Conservation (phyloP, 2,113 vertebrate genomes). For the Nothobranchius furzeri region DNA sequence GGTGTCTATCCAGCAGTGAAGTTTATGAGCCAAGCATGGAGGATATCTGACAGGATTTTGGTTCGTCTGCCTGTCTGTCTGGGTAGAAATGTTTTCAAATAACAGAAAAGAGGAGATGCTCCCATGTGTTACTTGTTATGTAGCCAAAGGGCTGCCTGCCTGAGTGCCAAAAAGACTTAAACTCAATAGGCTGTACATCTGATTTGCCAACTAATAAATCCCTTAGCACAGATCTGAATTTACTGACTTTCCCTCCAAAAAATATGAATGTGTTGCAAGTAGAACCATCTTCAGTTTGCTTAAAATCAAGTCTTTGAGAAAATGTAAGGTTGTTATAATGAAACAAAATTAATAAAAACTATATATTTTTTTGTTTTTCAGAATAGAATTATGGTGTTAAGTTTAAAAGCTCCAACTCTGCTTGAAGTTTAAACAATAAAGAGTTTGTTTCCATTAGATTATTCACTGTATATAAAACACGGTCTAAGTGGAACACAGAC, state of each 20-base stretch:
- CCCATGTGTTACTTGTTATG: constrained; percentile 16
- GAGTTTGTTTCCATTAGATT: constrained; percentile 1
- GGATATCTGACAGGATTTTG: constrained; percentile 30
- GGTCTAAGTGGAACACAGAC: background rate
- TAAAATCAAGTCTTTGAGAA: background rate
- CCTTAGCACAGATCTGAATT: background rate
- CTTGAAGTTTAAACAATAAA: background rate
- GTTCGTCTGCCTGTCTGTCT: constrained; percentile 21
- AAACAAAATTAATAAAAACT: too few relatives aligned
- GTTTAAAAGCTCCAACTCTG: background rate
- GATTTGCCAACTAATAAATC: background rate
- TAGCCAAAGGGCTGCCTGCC: background rate
- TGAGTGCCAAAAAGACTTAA: background rate
- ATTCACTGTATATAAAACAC: background rate
- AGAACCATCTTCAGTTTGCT: background rate
- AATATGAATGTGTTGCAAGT: too few relatives aligned
- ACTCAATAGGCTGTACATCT: background rate
- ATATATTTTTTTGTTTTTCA: background rate
- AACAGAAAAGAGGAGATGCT: constrained; percentile 13
- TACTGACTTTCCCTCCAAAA: too few relatives aligned
- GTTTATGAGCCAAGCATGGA: constrained; percentile 33
- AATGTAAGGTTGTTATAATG: background rate
- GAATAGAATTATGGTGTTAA: background rate
- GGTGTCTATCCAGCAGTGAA: constrained; percentile 44
- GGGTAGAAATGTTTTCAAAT: constrained; percentile 19